These are phyloP conservation scores for Psettodes erumei DNA, from an alignment of 2,113 vertebrate genomes.

Conservation along the genomic window DNA sequence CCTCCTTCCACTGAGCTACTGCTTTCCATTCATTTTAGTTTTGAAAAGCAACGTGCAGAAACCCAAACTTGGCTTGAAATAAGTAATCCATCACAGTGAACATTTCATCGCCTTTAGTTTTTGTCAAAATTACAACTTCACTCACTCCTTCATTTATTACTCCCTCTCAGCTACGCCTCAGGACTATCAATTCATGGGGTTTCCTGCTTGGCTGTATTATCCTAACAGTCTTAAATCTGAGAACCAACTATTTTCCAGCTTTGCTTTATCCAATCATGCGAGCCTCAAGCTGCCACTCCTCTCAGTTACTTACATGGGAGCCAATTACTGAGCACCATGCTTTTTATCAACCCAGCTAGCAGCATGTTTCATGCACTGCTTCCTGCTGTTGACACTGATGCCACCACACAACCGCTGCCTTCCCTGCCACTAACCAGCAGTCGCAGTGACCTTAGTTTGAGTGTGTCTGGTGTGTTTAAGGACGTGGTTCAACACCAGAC, in stretches of 20 bases:
- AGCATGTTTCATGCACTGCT: conserved; percentile 14
- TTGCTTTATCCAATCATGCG: neutral
- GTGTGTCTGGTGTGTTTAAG: neutral
- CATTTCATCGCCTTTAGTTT: conserved; percentile 48
- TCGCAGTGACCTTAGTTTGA: neutral
- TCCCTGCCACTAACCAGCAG: neutral
- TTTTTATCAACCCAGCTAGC: conserved; percentile 13
- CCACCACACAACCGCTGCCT: neutral
- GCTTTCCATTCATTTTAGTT: conserved; percentile 3
- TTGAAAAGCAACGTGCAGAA: conserved; percentile 10
- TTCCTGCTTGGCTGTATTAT: conserved; percentile 30
- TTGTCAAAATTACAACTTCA: conserved; percentile 46
- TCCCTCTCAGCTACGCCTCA: conserved; percentile 51
- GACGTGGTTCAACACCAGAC: neutral
- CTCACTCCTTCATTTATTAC: conserved; percentile 50
- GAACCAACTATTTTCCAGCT: conserved; percentile 10
- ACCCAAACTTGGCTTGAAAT: conserved; percentile 33
- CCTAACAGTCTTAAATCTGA: conserved; percentile 35
- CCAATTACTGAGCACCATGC: neutral
- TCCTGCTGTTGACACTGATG: conserved; percentile 10
- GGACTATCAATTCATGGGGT: conserved; percentile 43
- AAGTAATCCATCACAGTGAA: conserved; percentile 47
- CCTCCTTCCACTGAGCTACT: neutral
- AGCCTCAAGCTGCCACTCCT: conserved; percentile 11
- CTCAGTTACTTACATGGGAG: conserved; percentile 3